phyloP scores from a whole-genome alignment of 2,113 vertebrate species.

The Pseudorhombus dupliciocellatus region DNA sequence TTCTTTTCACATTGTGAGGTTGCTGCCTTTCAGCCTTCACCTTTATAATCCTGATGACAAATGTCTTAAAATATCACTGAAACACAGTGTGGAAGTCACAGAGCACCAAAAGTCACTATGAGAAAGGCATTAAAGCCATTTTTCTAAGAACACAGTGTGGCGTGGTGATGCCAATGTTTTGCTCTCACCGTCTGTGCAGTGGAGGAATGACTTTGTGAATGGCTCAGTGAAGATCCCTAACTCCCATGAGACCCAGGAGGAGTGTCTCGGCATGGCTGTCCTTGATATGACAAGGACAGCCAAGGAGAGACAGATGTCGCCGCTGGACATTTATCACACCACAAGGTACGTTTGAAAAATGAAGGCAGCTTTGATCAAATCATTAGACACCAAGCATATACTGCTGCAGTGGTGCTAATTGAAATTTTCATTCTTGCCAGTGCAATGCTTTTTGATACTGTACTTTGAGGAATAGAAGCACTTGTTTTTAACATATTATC shows the following conservation, averaged over 20 bases:
- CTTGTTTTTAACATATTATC: no score
- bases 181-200: conserved; percentile 76
- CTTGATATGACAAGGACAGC: conserved; percentile 96
- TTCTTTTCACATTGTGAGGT: no score
- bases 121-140: no score
- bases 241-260: conserved; percentile 94
- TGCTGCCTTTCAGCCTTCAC: no score
- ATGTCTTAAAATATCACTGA: no score
- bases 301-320: conserved; percentile 90
- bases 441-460: background rate
- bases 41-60: no score
- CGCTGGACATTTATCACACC: conserved; percentile 90
- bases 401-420: background rate
- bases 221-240: conserved; percentile 88
- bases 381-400: background rate
- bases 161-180: background rate
- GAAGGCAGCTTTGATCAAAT: background rate
- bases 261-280: conserved; percentile 98
- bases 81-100: no score
- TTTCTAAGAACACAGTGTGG: no score
- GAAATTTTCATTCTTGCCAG: background rate
- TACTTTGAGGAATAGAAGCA: background rate
- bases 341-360: conserved; percentile 81
- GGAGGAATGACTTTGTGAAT: conserved; percentile 93
- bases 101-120: no score